Percentiles rank a stretch among this genome's conserved stretches.
These are phyloP conservation scores for Temnothorax longispinosus DNA, from an alignment of 1,140 invertebrate genomes.

Conservation along the genomic window DNA sequence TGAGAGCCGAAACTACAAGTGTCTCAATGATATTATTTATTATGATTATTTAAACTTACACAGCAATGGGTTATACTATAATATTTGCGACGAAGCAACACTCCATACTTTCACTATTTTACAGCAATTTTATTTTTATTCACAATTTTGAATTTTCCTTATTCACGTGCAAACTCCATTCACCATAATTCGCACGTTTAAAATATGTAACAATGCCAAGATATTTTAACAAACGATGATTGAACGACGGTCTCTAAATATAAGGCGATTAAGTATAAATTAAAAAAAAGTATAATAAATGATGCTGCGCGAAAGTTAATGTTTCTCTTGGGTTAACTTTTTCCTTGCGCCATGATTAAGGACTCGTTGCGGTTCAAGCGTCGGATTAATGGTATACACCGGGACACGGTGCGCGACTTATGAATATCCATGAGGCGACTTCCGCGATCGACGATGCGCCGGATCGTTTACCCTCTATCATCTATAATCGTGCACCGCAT, in stretches of 20 bases:
- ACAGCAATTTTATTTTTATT: neutral
- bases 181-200: neutral
- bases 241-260: neutral
- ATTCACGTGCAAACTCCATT: neutral
- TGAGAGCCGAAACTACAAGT: neutral
- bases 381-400: constrained; percentile 24
- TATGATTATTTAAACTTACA: neutral
- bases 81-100: neutral
- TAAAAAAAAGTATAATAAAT: constrained; percentile 17
- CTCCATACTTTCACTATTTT: neutral
- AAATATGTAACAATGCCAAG: neutral
- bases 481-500: constrained; percentile 13
- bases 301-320: neutral
- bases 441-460: constrained; percentile 46
- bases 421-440: constrained; percentile 45
- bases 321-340: neutral
- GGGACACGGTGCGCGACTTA: constrained; percentile 2
- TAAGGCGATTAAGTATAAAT: constrained; percentile 1
- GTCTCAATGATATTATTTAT: neutral
- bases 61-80: neutral
- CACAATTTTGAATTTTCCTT: neutral
- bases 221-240: constrained; percentile 19
- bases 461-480: constrained; percentile 47
- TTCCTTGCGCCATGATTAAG: constrained; percentile 19
- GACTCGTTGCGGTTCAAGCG: constrained; percentile 25